Conservation (phyloP, 1,140 invertebrate genomes). For the Hyphantria cunea region DNA sequence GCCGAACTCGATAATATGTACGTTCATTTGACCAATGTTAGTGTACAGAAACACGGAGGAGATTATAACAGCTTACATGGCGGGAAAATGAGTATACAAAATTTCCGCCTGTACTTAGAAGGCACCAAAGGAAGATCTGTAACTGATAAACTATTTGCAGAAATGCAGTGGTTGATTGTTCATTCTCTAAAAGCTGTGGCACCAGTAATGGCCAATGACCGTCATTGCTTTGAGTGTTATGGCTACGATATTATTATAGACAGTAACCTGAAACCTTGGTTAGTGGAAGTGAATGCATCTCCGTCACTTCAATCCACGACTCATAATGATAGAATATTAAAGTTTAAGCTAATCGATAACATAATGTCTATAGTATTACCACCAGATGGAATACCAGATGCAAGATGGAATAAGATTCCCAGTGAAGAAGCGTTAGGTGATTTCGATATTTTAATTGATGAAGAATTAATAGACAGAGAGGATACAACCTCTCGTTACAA, state of each 20-base stretch:
- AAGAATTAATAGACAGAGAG: constrained; percentile 83
- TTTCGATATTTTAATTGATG: constrained; percentile 94
- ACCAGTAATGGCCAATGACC: constrained; percentile 89
- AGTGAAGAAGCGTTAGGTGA: constrained; percentile 90
- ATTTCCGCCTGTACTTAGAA: constrained; percentile 94
- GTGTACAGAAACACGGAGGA: constrained; percentile 92
- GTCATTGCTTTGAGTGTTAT: constrained; percentile 94
- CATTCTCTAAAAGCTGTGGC: constrained; percentile 93
- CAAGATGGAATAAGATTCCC: constrained; percentile 95
- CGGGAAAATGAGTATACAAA: constrained; percentile 96
- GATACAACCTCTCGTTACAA: constrained; percentile 26
- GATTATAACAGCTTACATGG: constrained; percentile 98
- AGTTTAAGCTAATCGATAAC: constrained; percentile 97
- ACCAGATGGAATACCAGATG: constrained; percentile 94
- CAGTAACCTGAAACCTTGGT: constrained; percentile 91
- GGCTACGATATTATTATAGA: constrained; percentile 96
- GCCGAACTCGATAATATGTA: constrained; percentile 92
- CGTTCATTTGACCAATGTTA: constrained; percentile 94
- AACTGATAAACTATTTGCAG: constrained; percentile 91
- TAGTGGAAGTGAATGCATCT: constrained; percentile 96
- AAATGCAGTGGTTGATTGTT: constrained; percentile 94
- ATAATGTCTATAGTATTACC: constrained; percentile 96
- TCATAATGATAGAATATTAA: constrained; percentile 96
- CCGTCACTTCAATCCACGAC: constrained; percentile 97
- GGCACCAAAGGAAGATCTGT: constrained; percentile 94